These are phyloP conservation scores for Cremastinae sp. DNA, from an alignment of 2,888 invertebrate species.

Conservation along the genomic window DNA sequence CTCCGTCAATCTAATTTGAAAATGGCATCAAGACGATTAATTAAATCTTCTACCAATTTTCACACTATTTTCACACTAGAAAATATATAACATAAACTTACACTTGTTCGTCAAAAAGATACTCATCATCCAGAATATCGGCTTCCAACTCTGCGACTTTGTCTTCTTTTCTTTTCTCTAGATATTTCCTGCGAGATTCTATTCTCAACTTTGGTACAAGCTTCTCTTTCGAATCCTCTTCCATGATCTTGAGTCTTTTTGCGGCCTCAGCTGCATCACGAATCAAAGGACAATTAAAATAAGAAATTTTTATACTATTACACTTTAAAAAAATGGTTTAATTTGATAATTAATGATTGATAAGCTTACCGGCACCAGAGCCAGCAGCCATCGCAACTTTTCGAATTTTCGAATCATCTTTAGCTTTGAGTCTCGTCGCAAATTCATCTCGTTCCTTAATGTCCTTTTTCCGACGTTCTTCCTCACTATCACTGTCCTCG, in stretches of 20 bases:
- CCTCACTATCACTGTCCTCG: slow-evolving; percentile 87
- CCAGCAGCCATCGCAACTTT: slow-evolving; percentile 83
- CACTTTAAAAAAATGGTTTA: neutral
- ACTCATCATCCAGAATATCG: slow-evolving; percentile 97
- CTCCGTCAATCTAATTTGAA: slow-evolving; percentile 87
- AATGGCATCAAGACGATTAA: slow-evolving; percentile 4
- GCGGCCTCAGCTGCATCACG: slow-evolving; percentile 89
- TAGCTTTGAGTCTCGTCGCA: slow-evolving; percentile 91
- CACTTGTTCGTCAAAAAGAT: slow-evolving; percentile 93
- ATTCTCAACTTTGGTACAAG: slow-evolving; percentile 93
- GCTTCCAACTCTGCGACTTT: slow-evolving; percentile 97
- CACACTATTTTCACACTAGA: no score
- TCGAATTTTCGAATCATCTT: slow-evolving; percentile 93
- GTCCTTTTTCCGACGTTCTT: slow-evolving; percentile 90
- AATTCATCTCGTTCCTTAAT: slow-evolving; percentile 97
- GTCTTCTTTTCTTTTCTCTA: slow-evolving; percentile 97
- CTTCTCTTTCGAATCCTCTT: slow-evolving; percentile 92
- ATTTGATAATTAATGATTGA: no score
- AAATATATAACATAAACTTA: slow-evolving; percentile 80
- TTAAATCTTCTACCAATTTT: neutral
- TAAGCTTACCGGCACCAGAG: slow-evolving; percentile 72
- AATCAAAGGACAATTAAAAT: no score
- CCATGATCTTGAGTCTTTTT: slow-evolving; percentile 90
- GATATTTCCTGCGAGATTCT: slow-evolving; percentile 95
- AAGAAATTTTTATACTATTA: neutral